Percentiles rank a stretch among this genome's conserved stretches.
Evolutionary conservation across 2,797 vertebrate species (phyloP).

Genomic region (Sebastes iracundus): DNA sequence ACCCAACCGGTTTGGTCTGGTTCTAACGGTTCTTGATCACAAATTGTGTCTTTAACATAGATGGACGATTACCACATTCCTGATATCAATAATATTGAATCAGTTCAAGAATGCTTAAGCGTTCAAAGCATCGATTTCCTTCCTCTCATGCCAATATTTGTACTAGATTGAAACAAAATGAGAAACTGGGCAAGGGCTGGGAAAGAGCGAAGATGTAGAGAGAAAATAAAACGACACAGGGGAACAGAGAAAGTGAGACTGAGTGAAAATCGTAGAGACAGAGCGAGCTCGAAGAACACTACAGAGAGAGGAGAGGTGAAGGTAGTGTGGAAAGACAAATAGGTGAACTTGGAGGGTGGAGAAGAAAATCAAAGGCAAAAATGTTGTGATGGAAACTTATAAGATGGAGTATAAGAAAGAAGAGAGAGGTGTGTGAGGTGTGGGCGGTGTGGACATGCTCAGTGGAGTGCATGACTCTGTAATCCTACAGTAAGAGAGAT

Average conservation of each 20-base stretch:
- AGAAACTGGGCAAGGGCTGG: no score
- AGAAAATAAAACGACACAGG: not conserved
- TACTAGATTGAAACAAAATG: no score
- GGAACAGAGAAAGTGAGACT: not conserved
- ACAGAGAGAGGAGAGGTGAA: not conserved
- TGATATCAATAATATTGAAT: not conserved
- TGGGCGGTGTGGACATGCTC: conserved; percentile 15
- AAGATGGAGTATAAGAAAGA: not conserved
- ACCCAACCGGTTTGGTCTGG: not conserved
- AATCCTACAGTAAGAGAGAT: conserved; percentile 45
- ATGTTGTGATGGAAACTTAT: not conserved
- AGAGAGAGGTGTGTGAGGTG: not conserved
- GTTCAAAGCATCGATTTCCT: not conserved
- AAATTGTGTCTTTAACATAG: not conserved
- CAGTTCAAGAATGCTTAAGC: not conserved
- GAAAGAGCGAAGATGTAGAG: not conserved
- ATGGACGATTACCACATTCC: not conserved
- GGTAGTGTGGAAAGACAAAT: not conserved
- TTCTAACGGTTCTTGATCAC: not conserved
- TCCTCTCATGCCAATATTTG: no score
- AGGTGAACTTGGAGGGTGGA: not conserved
- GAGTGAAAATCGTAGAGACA: not conserved
- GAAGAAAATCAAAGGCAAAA: not conserved
- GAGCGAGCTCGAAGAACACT: not conserved
- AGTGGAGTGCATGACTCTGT: conserved; percentile 27